Base-by-base conservation (phyloP, 2,113 vertebrate species). In the Salminus brasiliensis region DNA sequence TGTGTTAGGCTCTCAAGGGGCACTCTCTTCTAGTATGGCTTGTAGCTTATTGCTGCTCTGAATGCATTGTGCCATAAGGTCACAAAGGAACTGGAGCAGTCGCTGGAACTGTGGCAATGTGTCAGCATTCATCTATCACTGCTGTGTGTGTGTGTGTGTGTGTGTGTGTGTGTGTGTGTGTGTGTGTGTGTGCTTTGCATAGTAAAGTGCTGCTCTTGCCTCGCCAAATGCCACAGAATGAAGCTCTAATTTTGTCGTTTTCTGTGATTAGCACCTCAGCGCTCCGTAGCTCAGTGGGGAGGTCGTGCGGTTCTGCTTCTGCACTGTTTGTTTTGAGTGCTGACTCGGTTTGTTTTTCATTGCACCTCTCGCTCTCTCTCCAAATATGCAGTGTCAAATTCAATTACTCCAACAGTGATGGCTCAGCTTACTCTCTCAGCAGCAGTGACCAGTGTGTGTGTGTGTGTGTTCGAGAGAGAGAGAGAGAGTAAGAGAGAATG, bases 321-420 rank as follows among this genome's bases (percentile, higher is more conserved):
- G 66, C 66, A 30, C 45, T 27, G 15, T 67, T 32, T 34, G n/a
- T 76, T 76, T 53, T 39, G 45, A 76, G 45, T 66, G 74, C 74
- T 68, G 75, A 69, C 18, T 21, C 47, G 49, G 65, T 70, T 70
- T 78, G 62, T 72, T 77, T 82, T 68, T 68, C 32, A 72, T 72
- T 47, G 16, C 30, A 73, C 27, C 43, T 62, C 67, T 65, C 68
- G 41, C 12, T 15, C 73, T 41, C 76, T 49, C 29, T 30, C 18
- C 52, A 71, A 71, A 78, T 55, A 68, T 70, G 66, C 49, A 47
- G 21, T 59, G 53, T 66, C 78, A 74, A 74, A 73, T 45, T 67
- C 6, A 74, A 55, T 55, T 80, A 66, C 45, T 29, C 27, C 27
- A 55, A 43, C 70, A 47, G 67, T 45, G 25, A 47, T 27, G 80